phyloP scores from a whole-genome alignment of 2,888 invertebrate genomes.

The Horisme vitalbata region DNA sequence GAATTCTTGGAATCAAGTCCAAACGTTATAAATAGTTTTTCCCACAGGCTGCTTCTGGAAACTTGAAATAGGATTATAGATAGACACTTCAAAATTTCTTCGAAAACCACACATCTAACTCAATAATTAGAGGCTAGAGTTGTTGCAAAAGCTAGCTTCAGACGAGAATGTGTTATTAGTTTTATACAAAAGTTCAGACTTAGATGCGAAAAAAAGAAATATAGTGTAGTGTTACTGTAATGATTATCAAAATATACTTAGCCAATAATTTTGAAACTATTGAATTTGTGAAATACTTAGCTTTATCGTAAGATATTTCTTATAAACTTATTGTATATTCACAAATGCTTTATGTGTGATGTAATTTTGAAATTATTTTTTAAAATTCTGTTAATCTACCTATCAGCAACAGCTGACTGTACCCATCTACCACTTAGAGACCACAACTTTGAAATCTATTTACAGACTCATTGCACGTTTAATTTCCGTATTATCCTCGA shows the following conservation, averaged over 20 bases:
- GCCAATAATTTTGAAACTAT: no score
- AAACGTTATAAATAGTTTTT: not conserved
- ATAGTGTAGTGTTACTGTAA: no score
- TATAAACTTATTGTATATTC: no score
- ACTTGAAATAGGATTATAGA: constrained; percentile 8
- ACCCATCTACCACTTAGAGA: not conserved
- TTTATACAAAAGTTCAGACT: not conserved
- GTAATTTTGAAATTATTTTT: no score
- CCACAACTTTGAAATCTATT: constrained; percentile 26
- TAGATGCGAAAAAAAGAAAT: not conserved
- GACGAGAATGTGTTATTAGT: not conserved
- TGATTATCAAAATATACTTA: no score
- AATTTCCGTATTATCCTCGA: constrained; percentile 24
- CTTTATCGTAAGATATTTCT: no score
- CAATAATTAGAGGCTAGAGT: constrained; percentile 2
- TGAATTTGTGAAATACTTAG: no score
- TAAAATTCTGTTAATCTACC: no score
- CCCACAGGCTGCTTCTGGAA: not conserved
- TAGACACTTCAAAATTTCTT: constrained; percentile 15
- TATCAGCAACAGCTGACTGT: no score
- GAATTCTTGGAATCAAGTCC: not conserved
- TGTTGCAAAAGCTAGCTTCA: not conserved
- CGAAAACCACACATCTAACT: constrained; percentile 5
- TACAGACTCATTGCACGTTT: constrained; percentile 28
- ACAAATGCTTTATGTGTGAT: no score